Evolutionary conservation across 2,888 invertebrate species (phyloP).

Genomic region (Actias luna): DNA sequence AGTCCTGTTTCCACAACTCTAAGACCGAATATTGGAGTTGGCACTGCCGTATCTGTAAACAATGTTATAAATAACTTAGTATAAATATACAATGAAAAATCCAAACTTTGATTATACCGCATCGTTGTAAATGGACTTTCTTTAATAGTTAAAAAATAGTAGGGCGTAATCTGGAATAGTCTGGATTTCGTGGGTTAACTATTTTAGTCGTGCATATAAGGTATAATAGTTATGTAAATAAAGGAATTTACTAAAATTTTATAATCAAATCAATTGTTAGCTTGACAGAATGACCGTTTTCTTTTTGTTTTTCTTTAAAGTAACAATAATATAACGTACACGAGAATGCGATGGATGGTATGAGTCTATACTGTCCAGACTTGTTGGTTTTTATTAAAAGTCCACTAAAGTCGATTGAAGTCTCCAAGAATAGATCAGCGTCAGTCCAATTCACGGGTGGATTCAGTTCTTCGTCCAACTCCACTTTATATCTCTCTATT

Average conservation of each 20-base stretch:
- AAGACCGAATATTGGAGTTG: constrained; percentile 39
- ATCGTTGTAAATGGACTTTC: not conserved
- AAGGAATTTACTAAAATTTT: not conserved
- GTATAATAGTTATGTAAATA: not conserved
- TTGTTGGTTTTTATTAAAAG: constrained; percentile 43
- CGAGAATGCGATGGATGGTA: constrained; percentile 48
- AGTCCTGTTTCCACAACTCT: constrained; percentile 54
- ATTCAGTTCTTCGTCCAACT: constrained; percentile 36
- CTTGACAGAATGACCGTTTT: not conserved
- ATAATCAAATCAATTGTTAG: not conserved
- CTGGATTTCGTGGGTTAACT: too few relatives aligned
- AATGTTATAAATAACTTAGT: constrained; percentile 2
- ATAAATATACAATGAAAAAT: not conserved
- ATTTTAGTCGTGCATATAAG: too few relatives aligned
- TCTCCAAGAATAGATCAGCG: constrained; percentile 57
- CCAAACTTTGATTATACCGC: not conserved
- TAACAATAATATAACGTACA: constrained; percentile 36
- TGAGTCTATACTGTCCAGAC: constrained; percentile 45
- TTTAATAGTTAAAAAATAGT: too few relatives aligned
- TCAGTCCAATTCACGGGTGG: constrained; percentile 50
- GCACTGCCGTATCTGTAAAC: constrained; percentile 29
- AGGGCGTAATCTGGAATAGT: too few relatives aligned
- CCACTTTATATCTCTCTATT: constrained; percentile 47
- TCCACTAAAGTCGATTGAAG: constrained; percentile 52
- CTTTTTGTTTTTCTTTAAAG: not conserved